Evolutionary conservation across 2,797 vertebrate species (phyloP).

Genomic region (Okamejei kenojei): DNA sequence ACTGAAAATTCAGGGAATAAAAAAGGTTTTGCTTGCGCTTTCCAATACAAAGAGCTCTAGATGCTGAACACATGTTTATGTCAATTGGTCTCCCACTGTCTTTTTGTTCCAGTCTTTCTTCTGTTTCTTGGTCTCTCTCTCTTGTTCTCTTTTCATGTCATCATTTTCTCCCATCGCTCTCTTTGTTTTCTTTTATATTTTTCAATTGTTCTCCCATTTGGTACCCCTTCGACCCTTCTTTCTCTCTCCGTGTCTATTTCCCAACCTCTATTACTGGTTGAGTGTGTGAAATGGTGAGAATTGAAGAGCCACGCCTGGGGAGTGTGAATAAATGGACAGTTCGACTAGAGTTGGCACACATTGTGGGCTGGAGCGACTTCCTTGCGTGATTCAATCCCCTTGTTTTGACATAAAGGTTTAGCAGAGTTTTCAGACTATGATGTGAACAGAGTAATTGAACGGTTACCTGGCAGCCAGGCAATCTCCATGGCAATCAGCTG

Average conservation of each 20-base stretch:
- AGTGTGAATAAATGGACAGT: background rate
- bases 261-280: background rate
- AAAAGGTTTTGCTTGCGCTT: too few species aligned
- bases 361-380: background rate
- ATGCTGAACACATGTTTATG: too few species aligned
- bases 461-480: background rate
- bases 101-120: too few species aligned
- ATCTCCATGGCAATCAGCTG: conserved; percentile 17
- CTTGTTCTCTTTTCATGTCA: background rate
- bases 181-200: background rate
- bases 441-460: conserved; percentile 12
- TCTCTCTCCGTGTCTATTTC: background rate
- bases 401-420: conserved; percentile 5
- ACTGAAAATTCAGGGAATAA: too few species aligned
- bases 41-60: too few species aligned
- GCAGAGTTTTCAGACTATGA: background rate
- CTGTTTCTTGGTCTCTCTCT: background rate
- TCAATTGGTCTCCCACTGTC: too few species aligned
- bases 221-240: background rate
- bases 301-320: background rate
- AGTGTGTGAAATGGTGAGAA: background rate
- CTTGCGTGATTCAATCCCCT: too few species aligned
- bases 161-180: background rate
- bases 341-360: background rate
- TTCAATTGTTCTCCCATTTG: background rate